Evolutionary conservation across 2,113 vertebrate species (phyloP).

Genomic region (Prinia subflava): DNA sequence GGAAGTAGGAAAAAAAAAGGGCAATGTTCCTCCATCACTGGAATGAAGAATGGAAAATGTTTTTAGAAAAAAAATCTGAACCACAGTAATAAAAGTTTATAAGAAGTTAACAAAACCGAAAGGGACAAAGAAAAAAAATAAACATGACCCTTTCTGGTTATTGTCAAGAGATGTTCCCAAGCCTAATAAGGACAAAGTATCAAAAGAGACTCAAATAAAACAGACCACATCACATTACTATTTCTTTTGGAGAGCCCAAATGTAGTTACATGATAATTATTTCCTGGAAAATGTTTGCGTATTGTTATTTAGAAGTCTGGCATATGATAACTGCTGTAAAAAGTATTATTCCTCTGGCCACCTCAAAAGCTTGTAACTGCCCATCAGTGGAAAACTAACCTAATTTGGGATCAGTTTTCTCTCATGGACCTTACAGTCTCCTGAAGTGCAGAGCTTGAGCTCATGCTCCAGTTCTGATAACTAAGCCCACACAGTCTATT

Average conservation of each 20-base stretch:
- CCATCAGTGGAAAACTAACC: background rate
- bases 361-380: background rate
- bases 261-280: background rate
- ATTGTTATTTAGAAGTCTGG: conserved; percentile 4
- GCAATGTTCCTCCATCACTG: background rate
- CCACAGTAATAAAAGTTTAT: background rate
- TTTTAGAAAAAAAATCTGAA: background rate
- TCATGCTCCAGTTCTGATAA: background rate
- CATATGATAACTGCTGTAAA: background rate
- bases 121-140: background rate
- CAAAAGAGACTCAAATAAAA: conserved; percentile 41
- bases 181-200: conserved; percentile 52
- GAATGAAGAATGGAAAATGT: background rate
- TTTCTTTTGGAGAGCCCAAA: conserved; percentile 27
- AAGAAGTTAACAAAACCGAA: conserved; percentile 15
- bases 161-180: conserved; percentile 28
- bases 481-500: background rate
- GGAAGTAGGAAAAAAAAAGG: background rate
- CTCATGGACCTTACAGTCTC: background rate
- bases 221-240: background rate
- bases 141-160: conserved; percentile 4
- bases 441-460: background rate
- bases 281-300: conserved; percentile 12
- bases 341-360: background rate
- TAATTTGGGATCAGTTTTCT: background rate